Evolutionary conservation across 2,113 vertebrate genomes (phyloP), one percentile per base, ranked within the genome.

Genomic region (Psilopogon haemacephalus): DNA sequence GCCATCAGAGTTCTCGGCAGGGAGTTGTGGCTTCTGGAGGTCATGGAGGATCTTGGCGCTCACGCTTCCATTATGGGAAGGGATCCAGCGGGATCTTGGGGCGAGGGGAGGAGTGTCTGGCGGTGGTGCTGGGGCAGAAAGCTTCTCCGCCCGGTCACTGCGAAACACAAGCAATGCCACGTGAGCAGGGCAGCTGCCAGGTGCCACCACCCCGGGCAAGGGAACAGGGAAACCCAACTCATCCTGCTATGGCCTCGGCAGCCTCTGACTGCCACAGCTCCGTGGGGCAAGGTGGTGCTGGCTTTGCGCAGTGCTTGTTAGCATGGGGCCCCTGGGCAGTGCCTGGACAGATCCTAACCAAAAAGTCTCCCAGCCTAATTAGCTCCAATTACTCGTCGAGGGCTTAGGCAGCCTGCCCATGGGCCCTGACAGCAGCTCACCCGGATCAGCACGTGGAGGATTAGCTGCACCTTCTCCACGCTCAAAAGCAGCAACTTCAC

Each of bases 1-100:
- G 99, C 98, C 33, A 98, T 96, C 10, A 98, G 97, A 96, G 97
- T 98, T 94, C 98, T 98, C 86, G 98, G 98, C 72, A 99, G 98
- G 23, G 98, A 97, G 95, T 98, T 98, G 94, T 99, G 99, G 97
- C 98, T 99, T 97, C 98, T 98, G 97, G 99, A 99, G 97, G 98
- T 98, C 99, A 99, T 99, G 89, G 97, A 97, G 68, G 83, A 90
- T 40, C 72, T 71, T 87, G 80, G 95, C 76, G 13, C 73, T 98
- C 97, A 98, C 93, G 54, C 97, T 95, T 92, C 96, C 97, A 97
- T 98, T 76, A 59, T 97, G 93, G 94, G 96, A 79, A 93, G 92
- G 73, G 96, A 83, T 65, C 93, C 77, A 70, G 40, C 1, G 32
- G 55, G 92, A 81, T 82, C 70, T 56, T 58, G 75, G 21, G 76